Conservation (phyloP, 1,140 invertebrate species). For the Drosophila sp. region DNA sequence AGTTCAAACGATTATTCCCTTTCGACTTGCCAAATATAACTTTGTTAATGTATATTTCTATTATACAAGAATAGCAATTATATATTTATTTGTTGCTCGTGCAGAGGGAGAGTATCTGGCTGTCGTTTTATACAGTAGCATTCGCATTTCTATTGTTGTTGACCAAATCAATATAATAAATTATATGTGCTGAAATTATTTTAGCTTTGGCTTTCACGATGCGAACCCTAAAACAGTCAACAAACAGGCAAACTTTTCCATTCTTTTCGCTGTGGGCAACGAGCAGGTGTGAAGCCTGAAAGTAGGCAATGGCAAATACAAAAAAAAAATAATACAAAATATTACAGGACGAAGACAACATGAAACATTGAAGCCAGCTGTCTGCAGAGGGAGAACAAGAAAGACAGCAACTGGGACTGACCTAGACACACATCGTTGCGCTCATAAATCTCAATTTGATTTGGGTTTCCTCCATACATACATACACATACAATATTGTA, state of each 20-base stretch:
- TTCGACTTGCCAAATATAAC: background rate
- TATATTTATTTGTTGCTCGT: background rate
- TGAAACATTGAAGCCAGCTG: conserved; percentile 62
- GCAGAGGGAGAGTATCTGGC: conserved; percentile 17
- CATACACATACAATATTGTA: background rate
- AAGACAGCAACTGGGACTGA: conserved; percentile 42
- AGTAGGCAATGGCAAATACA: conserved; percentile 23
- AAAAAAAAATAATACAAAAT: conserved; percentile 27
- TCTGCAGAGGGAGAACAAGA: conserved; percentile 31
- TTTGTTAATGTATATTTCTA: background rate
- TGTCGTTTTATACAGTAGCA: conserved; percentile 10
- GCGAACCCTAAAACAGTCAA: conserved; percentile 11
- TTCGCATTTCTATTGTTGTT: conserved; percentile 24
- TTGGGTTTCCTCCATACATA: conserved; percentile 53
- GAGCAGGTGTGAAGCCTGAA: conserved; percentile 51
- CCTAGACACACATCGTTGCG: conserved; percentile 76
- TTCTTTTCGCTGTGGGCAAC: background rate
- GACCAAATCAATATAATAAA: conserved; percentile 64
- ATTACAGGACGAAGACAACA: conserved; percentile 64
- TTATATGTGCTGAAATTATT: conserved; percentile 41
- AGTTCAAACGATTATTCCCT: conserved; percentile 35
- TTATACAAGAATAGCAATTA: too few relatives aligned
- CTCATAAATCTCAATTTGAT: conserved; percentile 81
- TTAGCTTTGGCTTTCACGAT: conserved; percentile 7
- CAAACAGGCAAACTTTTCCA: conserved; percentile 1